Evolutionary conservation across 2,113 vertebrate species (phyloP).

Genomic region (cat (Felis catus)): F.catus_Fca126_mat1.0 CM031420.1:55831001-55831500

Average conservation of each 20-base stretch:
- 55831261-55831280: background rate
- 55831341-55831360: background rate
- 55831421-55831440: too few species aligned
- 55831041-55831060: background rate
- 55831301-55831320: background rate
- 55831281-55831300: background rate
- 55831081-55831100: background rate
- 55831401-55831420: too few species aligned
- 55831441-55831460: too few species aligned
- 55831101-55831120: background rate
- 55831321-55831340: background rate
- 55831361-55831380: too few species aligned
- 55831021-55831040: background rate
- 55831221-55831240: background rate
- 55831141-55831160: background rate
- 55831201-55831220: background rate
- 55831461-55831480: too few species aligned
- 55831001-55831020: background rate
- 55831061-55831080: background rate
- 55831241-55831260: background rate
- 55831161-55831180: background rate
- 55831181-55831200: background rate
- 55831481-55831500: too few species aligned
- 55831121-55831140: background rate
- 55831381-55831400: too few species aligned